Conservation (phyloP, 1,140 invertebrate species). For the Polypedilum vanderplanki region DNA sequence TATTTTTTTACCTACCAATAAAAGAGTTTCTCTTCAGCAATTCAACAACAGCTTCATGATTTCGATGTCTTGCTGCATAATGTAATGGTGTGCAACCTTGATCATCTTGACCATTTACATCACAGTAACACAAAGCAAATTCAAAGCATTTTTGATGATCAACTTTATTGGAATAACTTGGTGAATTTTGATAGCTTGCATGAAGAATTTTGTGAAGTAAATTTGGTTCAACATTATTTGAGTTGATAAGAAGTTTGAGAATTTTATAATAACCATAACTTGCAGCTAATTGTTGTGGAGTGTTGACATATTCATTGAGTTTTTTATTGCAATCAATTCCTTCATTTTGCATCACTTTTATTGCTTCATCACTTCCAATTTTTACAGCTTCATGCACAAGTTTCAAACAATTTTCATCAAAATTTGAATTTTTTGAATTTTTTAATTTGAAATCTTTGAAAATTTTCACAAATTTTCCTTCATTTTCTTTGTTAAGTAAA, state of each 20-base stretch:
- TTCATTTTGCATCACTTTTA: background rate
- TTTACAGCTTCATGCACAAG: background rate
- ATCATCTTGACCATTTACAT: constrained; percentile 60
- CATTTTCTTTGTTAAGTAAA: background rate
- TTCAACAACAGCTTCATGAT: constrained; percentile 50
- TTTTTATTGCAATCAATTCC: background rate
- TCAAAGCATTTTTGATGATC: constrained; percentile 51
- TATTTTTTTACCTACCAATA: too few relatives aligned
- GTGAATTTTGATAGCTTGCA: constrained; percentile 22
- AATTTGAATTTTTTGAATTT: background rate
- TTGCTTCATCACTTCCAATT: background rate
- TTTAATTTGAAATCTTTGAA: background rate
- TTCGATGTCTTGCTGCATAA: constrained; percentile 66
- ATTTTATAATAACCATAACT: constrained; percentile 55
- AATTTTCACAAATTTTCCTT: background rate
- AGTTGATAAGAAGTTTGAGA: constrained; percentile 50
- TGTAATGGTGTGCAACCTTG: constrained; percentile 72
- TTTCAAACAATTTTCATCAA: background rate
- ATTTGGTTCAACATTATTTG: constrained; percentile 49
- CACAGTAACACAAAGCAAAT: constrained; percentile 46
- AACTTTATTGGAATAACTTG: constrained; percentile 32
- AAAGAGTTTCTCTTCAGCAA: constrained; percentile 62
- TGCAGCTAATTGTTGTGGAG: constrained; percentile 44
- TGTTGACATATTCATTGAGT: background rate
- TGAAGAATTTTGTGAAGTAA: constrained; percentile 40